phyloP scores from a whole-genome alignment of 2,113 vertebrate genomes.

The Prunella fulvescens region DNA sequence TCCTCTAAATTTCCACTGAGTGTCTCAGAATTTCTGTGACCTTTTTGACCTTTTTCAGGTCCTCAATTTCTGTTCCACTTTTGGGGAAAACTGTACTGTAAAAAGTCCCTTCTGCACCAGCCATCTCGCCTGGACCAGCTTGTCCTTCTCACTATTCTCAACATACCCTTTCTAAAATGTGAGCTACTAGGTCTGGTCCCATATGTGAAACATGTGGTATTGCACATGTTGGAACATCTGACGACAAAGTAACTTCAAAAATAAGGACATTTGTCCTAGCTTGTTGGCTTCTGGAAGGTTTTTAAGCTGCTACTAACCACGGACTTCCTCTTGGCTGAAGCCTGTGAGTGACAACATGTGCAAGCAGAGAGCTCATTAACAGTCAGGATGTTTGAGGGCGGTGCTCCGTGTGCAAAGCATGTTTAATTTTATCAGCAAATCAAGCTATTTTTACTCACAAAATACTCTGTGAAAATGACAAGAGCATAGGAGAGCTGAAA shows the following conservation, averaged over 20 bases:
- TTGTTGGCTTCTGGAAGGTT: background rate
- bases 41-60: background rate
- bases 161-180: background rate
- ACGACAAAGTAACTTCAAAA: slow-evolving; percentile 1
- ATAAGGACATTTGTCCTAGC: background rate
- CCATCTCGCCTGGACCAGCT: accelerated
- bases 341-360: background rate
- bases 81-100: background rate
- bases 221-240: background rate
- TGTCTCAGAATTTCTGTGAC: background rate
- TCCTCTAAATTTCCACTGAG: background rate
- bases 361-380: background rate
- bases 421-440: slow-evolving; percentile 56
- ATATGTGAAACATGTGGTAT: background rate
- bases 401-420: background rate
- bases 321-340: slow-evolving; percentile 34
- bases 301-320: slow-evolving; percentile 8
- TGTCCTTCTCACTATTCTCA: background rate
- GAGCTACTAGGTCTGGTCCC: background rate
- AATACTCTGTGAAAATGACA: slow-evolving; percentile 2
- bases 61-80: background rate
- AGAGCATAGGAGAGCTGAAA: background rate
- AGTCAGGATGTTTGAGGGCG: slow-evolving; percentile 17
- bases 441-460: slow-evolving; percentile 46
- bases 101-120: background rate